phyloP scores from a whole-genome alignment of 2,797 vertebrate genomes.

The Orestias chungarensis region DNA sequence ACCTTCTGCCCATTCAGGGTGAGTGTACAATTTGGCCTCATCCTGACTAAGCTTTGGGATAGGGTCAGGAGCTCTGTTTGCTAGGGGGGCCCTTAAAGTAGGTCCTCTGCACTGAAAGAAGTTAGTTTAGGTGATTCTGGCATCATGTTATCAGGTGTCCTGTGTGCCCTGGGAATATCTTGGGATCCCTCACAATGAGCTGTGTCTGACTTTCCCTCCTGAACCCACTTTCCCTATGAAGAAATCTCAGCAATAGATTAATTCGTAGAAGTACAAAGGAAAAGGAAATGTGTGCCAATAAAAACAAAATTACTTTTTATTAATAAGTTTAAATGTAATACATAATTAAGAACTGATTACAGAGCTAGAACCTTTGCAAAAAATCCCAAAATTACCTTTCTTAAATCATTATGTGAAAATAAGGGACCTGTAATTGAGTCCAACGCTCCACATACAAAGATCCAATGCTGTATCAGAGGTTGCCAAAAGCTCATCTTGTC shows the following conservation, averaged over 20 bases:
- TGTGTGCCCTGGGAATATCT: too few relatives aligned
- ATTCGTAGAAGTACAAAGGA: not conserved
- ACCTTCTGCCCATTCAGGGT: not conserved
- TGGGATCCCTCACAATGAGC: too few relatives aligned
- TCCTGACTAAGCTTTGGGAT: not conserved
- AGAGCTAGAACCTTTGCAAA: not conserved
- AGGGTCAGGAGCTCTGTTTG: not conserved
- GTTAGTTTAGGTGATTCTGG: not conserved
- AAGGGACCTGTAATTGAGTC: slow-evolving; percentile 32
- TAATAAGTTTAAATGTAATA: not conserved
- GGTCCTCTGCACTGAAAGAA: not conserved
- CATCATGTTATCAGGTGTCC: not conserved
- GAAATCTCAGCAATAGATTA: too few relatives aligned
- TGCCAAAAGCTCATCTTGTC: slow-evolving; percentile 29
- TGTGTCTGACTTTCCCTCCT: too few relatives aligned
- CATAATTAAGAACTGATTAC: slow-evolving; percentile 8
- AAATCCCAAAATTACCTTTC: not conserved
- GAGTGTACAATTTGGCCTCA: not conserved
- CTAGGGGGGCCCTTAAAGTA: not conserved
- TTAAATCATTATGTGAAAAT: slow-evolving; percentile 14
- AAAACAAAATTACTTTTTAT: not conserved
- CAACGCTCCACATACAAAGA: slow-evolving; percentile 11
- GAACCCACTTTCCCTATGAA: too few relatives aligned
- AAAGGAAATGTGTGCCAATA: not conserved
- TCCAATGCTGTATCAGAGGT: slow-evolving; percentile 21